Base-by-base conservation (phyloP, 1,140 invertebrate genomes). In the Brachionus angularis region DNA sequence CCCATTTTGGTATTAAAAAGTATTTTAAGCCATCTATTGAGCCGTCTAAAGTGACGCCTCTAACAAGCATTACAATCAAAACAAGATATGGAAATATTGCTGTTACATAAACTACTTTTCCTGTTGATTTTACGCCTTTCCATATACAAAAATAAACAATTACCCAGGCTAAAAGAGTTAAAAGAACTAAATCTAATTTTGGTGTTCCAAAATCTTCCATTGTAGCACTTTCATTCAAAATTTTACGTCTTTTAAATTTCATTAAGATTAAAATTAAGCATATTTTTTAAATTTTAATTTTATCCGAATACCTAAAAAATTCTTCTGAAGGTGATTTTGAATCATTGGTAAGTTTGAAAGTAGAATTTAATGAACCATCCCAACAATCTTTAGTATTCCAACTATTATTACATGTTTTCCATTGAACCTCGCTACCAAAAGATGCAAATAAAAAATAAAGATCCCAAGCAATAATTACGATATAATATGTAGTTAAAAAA, bases 361-460 rank as follows among this genome's bases (percentile, higher is more conserved):
- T 14, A 18, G 29, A 12, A 58, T 58, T 34, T 36, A 58, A 36
- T 23, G 33, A 39, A 12, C 53, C 53, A 39, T 58, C 53, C 53
- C 53, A 58, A 39, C 53, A 58, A 21, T 58, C 53, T 23, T 84
- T 79, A 1, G 88, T 88, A 77, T 91, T 91, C 89, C 91, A 93
- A 70, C 86, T 84, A 76, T 91, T 89, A 31, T 85, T 84, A 78
- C 91, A 94, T 69, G 86, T 86, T 16, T 86, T 85, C 91, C 91
- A 94, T 1, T 90, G 90, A 72, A 89, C 87, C 58, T 88, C 86
- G n/a, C 86, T 84, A 77, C 86, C 87, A 76, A 93, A 90, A 12
- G 90, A 89, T 29, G 89, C 86, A 75, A 92, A 90, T 77, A 94
- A 88, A 79, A 93, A 93, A 79, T 90, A 91, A 72, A 93, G 86